Percentiles rank a stretch among this genome's conserved stretches.
These are phyloP conservation scores for Trichomycterus rosablanca DNA, from an alignment of 2,113 vertebrate genomes.

Conservation along the genomic window DNA sequence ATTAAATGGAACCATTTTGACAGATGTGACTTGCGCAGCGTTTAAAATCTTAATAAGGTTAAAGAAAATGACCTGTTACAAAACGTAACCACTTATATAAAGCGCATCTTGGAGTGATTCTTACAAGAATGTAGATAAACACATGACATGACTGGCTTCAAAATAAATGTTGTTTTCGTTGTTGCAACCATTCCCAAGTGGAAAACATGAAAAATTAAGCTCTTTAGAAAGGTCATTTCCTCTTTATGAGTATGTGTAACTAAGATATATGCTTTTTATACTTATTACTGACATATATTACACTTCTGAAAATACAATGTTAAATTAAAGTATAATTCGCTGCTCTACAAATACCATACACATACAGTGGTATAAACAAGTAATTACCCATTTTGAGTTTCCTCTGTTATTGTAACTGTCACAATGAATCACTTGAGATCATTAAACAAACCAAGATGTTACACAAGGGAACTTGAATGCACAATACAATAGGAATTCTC, in stretches of 20 bases:
- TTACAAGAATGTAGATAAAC: slow-evolving; percentile 27
- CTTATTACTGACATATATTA: neutral
- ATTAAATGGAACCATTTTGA: too few relatives aligned
- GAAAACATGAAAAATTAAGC: neutral
- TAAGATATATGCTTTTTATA: neutral
- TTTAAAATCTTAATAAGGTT: slow-evolving; percentile 11
- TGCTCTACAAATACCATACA: too few relatives aligned
- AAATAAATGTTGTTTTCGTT: neutral
- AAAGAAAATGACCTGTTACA: slow-evolving; percentile 12
- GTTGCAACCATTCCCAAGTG: slow-evolving; percentile 1
- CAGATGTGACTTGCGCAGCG: neutral
- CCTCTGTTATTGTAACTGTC: too few relatives aligned
- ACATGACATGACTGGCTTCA: slow-evolving; percentile 12
- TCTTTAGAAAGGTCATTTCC: neutral
- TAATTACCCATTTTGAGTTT: too few relatives aligned
- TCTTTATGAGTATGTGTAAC: neutral
- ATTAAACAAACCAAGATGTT: too few relatives aligned
- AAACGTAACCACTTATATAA: slow-evolving; percentile 38
- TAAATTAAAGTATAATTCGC: too few relatives aligned
- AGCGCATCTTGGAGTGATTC: slow-evolving; percentile 18
- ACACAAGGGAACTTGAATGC: too few relatives aligned
- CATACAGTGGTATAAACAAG: too few relatives aligned
- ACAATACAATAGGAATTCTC: too few relatives aligned
- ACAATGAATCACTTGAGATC: too few relatives aligned
- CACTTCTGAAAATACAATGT: neutral